Evolutionary conservation across 2,797 vertebrate species (phyloP), one percentile per base, ranked within the genome.

Genomic region (Coreius guichenoti): DNA sequence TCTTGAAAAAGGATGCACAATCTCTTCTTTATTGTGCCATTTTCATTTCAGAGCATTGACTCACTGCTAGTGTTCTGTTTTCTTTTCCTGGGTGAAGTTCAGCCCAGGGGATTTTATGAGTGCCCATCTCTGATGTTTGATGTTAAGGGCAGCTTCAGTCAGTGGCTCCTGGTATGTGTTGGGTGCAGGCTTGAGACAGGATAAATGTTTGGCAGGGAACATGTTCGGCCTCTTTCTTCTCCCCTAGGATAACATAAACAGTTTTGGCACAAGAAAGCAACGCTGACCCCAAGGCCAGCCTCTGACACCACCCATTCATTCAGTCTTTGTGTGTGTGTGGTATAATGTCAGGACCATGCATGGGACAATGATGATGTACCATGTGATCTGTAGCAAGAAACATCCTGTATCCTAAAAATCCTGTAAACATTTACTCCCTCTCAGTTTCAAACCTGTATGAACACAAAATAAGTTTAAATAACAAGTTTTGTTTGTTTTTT

Each of bases 231-330:
- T 84, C 76, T 84, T 80, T 81, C 63, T 87, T 84, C 91, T 95
- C 94, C 94, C 94, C 94, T 94, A 90, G 93, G 93, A 90, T 93
- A 92, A 93, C 95, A 91, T 95, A 96, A 95, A 95, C 94, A 96
- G 90, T 93, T 94, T 92, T 93, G 94, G 94, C 93, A 94, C 94
- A 93, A 95, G 93, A 95, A 94, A 95, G 93, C 89, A 92, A 90
- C 90, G 84, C 93, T 96, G 95, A 96, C 94, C 95, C 91, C 86
- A 92, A 92, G 95, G 94, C 93, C 94, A 92, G 92, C 90, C 91
- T 90, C 92, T 95, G 95, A 96, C 96, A 96, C 94, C 93, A 91
- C 94, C 94, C 92, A 93, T 95, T 97, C 96, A 96, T 96, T 96
- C 94, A 95, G 94, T 86, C 19, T 86, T 0, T 83, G 2, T 75